Evolutionary conservation across 2,113 vertebrate species (phyloP).

Genomic region (Hyla sarda): DNA sequence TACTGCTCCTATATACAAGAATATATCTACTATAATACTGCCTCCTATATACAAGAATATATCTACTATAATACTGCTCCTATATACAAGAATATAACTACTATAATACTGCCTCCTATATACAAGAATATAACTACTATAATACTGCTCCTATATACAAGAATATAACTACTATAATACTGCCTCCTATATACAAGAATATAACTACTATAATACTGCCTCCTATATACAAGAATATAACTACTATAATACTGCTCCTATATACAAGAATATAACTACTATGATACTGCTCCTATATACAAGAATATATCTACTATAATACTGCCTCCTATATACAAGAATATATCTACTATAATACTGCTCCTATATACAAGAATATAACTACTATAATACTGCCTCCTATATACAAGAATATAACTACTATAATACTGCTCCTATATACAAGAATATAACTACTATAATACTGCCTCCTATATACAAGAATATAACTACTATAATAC

Average conservation of each 20-base stretch:
- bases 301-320: constrained; percentile 3
- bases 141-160: neutral
- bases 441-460: too few species aligned
- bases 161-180: constrained; percentile 16
- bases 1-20: neutral
- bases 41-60: neutral
- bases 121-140: constrained; percentile 3
- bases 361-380: constrained; percentile 1
- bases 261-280: too few species aligned
- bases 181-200: neutral
- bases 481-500: neutral
- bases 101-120: neutral
- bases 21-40: constrained; percentile 6
- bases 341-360: neutral
- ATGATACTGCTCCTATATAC: too few species aligned
- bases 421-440: too few species aligned
- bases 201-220: constrained; percentile 6
- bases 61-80: constrained; percentile 1
- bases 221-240: neutral
- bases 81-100: constrained; percentile 5
- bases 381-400: neutral
- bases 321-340: too few species aligned
- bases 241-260: constrained; percentile 3
- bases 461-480: neutral
- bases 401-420: too few species aligned